Conservation (phyloP, 2,797 vertebrate species). For the Hapalemur alaotrensis region DNA sequence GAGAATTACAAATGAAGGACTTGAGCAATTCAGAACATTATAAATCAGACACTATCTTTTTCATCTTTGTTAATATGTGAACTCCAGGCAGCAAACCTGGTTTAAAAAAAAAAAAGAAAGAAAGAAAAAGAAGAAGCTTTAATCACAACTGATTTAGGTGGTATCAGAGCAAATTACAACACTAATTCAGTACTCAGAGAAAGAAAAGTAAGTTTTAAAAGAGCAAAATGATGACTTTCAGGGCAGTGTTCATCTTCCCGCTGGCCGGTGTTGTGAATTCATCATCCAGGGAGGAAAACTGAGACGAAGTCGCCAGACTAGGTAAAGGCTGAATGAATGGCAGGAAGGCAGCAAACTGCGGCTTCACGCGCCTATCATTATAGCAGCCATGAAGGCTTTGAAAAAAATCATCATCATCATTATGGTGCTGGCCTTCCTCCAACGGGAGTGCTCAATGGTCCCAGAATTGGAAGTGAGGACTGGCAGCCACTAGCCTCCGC, state of each 20-base stretch:
- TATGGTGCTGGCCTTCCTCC: neutral
- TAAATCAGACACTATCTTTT: constrained; percentile 40
- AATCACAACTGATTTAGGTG: constrained; percentile 52
- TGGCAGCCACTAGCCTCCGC: neutral
- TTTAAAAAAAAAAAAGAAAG: neutral
- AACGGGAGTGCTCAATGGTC: rapidly evolving
- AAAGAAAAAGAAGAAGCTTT: constrained; percentile 32
- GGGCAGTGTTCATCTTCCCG: neutral
- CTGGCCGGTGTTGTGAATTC: neutral
- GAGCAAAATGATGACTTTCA: constrained; percentile 46
- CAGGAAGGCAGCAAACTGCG: neutral
- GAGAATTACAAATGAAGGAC: constrained; percentile 44
- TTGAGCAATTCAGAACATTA: constrained; percentile 29
- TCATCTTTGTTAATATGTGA: constrained; percentile 53
- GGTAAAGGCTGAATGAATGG: neutral
- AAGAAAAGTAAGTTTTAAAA: constrained; percentile 48
- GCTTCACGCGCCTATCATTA: neutral
- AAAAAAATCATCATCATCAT: neutral
- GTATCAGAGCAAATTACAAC: constrained; percentile 64
- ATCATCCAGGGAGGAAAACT: neutral
- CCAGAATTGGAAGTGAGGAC: neutral
- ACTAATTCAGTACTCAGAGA: constrained; percentile 45
- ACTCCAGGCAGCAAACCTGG: constrained; percentile 1
- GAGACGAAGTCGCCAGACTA: neutral
- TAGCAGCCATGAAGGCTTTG: neutral